Conservation (phyloP, 2,113 vertebrate species). For the Tympanuchus pallidicinctus region DNA sequence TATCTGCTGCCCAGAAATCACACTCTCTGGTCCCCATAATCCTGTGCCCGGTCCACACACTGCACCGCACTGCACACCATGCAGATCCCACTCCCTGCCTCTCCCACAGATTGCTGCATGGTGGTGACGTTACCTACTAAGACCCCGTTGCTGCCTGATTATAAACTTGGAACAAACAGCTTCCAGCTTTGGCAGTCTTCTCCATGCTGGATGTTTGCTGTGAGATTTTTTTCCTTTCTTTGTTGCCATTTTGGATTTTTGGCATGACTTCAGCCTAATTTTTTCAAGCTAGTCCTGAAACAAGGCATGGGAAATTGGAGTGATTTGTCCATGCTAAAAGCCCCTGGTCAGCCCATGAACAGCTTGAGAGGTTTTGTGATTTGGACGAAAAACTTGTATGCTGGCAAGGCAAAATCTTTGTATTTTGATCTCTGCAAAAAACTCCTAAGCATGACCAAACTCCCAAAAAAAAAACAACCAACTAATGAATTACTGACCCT, state of each 20-base stretch:
- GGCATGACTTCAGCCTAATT: conserved; percentile 28
- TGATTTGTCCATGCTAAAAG: conserved; percentile 22
- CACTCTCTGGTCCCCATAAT: neutral
- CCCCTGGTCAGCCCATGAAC: neutral
- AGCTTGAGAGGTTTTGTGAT: neutral
- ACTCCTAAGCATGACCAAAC: neutral
- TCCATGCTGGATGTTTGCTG: neutral
- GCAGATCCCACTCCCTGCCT: neutral
- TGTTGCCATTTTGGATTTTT: conserved; percentile 47
- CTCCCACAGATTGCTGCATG: neutral
- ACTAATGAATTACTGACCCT: neutral
- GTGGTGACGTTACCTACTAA: neutral
- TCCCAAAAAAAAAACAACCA: neutral
- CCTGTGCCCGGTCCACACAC: neutral
- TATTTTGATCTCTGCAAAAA: neutral
- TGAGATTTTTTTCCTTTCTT: neutral
- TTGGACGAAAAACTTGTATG: neutral
- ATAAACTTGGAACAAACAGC: conserved; percentile 47
- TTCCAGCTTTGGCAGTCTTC: conserved; percentile 22
- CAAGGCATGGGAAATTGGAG: conserved; percentile 20
- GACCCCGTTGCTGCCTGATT: neutral
- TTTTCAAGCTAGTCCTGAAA: conserved; percentile 46
- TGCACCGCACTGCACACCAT: neutral
- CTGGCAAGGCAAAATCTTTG: neutral
- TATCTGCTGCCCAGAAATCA: neutral